These are phyloP conservation scores for Colossoma macropomum DNA, from an alignment of 2,113 vertebrate genomes.

Conservation along the genomic window DNA sequence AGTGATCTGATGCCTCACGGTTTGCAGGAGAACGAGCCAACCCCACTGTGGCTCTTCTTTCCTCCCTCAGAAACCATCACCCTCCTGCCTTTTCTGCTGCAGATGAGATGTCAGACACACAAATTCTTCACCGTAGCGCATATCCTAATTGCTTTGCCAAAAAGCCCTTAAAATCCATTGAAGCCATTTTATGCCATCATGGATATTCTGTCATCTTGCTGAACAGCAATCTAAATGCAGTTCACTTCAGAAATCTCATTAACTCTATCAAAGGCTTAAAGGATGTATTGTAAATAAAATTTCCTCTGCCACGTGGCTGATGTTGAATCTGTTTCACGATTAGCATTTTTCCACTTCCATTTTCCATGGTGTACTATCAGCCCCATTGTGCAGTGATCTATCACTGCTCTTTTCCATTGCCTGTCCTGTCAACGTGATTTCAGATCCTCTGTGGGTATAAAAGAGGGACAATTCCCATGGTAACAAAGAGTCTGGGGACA, in stretches of 20 bases:
- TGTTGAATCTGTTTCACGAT: conserved; percentile 72
- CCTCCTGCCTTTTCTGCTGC: conserved; percentile 16
- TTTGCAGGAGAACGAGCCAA: conserved; percentile 19
- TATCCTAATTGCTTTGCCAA: conserved; percentile 62
- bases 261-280: conserved; percentile 70
- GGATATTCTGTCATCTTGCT: conserved; percentile 66
- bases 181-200: conserved; percentile 61
- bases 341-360: conserved; percentile 58
- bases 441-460: not conserved
- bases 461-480: conserved; percentile 8
- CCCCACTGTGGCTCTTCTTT: conserved; percentile 36
- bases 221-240: conserved; percentile 74
- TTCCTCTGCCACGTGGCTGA: conserved; percentile 64
- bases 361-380: conserved; percentile 31
- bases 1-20: conserved; percentile 48
- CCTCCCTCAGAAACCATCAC: conserved; percentile 39
- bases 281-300: conserved; percentile 75
- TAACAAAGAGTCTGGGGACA: conserved; percentile 1
- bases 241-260: conserved; percentile 77
- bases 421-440: not conserved
- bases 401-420: conserved; percentile 61
- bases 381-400: conserved; percentile 62
- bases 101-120: conserved; percentile 62
- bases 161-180: conserved; percentile 53
- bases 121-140: conserved; percentile 42